A percentile compares a stretch with the other conserved stretches of the same genome.
phyloP scores from a whole-genome alignment of 1,140 invertebrate genomes.

The Drosophila simulans region DNA sequence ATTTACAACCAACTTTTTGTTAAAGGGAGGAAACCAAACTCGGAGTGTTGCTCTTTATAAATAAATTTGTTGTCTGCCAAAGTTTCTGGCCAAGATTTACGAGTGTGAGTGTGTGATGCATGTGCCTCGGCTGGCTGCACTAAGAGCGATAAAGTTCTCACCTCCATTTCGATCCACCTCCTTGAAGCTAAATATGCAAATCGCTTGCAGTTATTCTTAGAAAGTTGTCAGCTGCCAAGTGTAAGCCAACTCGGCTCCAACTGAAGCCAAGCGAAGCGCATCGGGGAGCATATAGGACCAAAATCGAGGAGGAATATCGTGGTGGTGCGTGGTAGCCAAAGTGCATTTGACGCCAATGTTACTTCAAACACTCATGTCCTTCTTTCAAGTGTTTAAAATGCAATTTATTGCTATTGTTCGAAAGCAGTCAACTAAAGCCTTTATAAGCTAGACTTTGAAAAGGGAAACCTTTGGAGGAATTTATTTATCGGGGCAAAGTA shows the following conservation, averaged over 20 bases:
- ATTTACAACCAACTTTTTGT: background rate
- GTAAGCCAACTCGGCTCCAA: slow-evolving; percentile 36
- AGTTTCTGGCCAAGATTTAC: slow-evolving; percentile 70
- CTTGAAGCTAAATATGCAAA: slow-evolving; percentile 74
- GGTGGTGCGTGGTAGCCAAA: slow-evolving; percentile 27
- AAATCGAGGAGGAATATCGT: slow-evolving; percentile 34
- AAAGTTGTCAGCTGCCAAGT: slow-evolving; percentile 75
- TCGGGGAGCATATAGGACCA: slow-evolving; percentile 38
- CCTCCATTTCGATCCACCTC: slow-evolving; percentile 2
- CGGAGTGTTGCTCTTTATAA: slow-evolving; percentile 67
- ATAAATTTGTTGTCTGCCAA: slow-evolving; percentile 78
- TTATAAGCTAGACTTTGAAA: background rate
- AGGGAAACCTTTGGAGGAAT: background rate
- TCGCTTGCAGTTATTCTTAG: slow-evolving; percentile 81
- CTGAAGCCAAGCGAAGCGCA: slow-evolving; percentile 53
- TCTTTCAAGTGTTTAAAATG: slow-evolving; percentile 76
- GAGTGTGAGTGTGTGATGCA: slow-evolving; percentile 37
- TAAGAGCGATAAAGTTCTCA: slow-evolving; percentile 68
- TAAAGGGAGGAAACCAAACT: slow-evolving; percentile 14
- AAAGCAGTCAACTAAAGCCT: slow-evolving; percentile 13
- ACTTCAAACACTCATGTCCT: slow-evolving; percentile 47
- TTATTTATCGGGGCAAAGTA: background rate
- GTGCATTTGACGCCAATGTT: slow-evolving; percentile 46
- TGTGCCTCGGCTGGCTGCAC: slow-evolving; percentile 60
- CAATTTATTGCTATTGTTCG: slow-evolving; percentile 73